Evolutionary conservation across 53 echinoderm and acorn worm genomes (phyloP).

Genomic region (Patiria pectinifera): DNA sequence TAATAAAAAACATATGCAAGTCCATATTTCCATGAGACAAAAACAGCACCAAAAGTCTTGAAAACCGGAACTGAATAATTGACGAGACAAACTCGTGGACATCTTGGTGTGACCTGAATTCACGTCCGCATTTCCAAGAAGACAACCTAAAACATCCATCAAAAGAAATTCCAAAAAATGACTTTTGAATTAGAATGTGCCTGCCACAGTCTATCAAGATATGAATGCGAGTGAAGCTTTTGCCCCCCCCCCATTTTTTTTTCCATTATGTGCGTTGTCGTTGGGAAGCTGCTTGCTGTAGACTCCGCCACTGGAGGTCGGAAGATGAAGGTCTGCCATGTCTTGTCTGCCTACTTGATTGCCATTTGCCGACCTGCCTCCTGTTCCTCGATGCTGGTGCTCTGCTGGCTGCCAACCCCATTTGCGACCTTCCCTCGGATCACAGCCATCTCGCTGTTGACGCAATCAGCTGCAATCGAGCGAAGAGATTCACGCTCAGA

Average conservation of each 20-base stretch:
- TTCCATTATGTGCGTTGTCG: not conserved
- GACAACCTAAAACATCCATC: not conserved
- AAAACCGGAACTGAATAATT: not conserved
- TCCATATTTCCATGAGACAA: slow-evolving; percentile 24
- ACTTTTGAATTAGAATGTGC: slow-evolving; percentile 20
- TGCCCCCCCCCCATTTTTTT: not conserved
- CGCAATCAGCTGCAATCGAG: not conserved
- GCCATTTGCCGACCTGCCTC: slow-evolving; percentile 60
- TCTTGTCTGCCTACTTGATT: slow-evolving; percentile 17
- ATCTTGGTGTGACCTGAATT: slow-evolving; percentile 56
- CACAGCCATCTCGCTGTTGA: not conserved
- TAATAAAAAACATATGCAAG: not conserved
- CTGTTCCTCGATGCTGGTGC: slow-evolving; percentile 8
- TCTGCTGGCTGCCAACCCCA: slow-evolving; percentile 7
- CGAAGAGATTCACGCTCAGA: not conserved
- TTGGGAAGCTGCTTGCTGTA: not conserved
- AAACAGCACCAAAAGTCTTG: not conserved
- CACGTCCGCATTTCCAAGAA: slow-evolving; percentile 60
- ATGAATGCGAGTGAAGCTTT: not conserved
- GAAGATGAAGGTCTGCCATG: not conserved
- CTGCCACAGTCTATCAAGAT: slow-evolving; percentile 29
- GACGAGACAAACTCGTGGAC: slow-evolving; percentile 10
- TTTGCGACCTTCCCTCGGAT: not conserved
- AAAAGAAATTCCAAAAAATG: not conserved
- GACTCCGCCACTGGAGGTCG: not conserved